Evolutionary conservation across 2,113 vertebrate genomes (phyloP).

Genomic region (Heterocephalus glaber): DNA sequence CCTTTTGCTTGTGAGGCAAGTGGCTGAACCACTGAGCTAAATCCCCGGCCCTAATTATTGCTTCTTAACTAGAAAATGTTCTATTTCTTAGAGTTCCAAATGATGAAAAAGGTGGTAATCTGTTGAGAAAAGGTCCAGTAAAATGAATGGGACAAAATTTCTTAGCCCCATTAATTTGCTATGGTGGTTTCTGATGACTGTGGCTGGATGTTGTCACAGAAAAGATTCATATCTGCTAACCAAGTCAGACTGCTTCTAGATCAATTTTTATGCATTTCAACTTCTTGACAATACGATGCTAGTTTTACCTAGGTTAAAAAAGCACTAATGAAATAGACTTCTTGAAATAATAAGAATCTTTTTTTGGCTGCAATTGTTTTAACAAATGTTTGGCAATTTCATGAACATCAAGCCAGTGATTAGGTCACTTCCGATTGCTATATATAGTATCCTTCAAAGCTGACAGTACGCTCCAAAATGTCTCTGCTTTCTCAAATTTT

Average conservation of each 20-base stretch:
- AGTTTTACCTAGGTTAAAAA: neutral
- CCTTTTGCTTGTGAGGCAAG: no score
- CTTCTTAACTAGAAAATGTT: neutral
- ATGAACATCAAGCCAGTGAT: neutral
- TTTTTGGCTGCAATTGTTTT: neutral
- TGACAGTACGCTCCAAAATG: neutral
- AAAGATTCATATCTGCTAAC: neutral
- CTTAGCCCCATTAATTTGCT: neutral
- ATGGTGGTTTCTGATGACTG: neutral
- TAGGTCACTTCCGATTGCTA: neutral
- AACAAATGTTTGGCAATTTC: neutral
- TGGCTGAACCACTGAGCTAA: no score
- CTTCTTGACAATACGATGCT: neutral
- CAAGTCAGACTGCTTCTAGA: neutral
- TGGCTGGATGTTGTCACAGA: neutral
- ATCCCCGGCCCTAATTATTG: no score
- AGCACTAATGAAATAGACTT: neutral
- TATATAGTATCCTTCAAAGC: neutral
- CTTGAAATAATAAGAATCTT: no score
- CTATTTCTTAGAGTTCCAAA: slow-evolving; percentile 7
- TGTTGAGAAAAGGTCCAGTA: neutral
- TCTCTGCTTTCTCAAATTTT: neutral
- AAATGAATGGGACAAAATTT: neutral
- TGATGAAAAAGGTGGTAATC: neutral
- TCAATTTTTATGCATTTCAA: neutral